Evolutionary conservation across 2,113 vertebrate species (phyloP).

Genomic region (Toxotes jaculatrix): DNA sequence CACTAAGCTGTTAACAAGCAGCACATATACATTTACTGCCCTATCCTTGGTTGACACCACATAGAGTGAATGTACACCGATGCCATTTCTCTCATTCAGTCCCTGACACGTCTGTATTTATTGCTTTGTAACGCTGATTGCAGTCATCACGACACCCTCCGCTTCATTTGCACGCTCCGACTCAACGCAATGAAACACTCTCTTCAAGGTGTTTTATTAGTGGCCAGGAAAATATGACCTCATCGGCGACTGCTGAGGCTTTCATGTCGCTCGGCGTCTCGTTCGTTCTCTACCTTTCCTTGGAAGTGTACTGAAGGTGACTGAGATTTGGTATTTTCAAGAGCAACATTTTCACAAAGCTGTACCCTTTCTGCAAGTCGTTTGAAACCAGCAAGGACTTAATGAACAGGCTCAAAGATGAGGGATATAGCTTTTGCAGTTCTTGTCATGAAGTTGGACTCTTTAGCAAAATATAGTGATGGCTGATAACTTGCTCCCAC

Average conservation of each 20-base stretch:
- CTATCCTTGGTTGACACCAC: neutral
- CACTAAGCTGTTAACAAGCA: slow-evolving; percentile 9
- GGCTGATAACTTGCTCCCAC: neutral
- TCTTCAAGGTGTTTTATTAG: slow-evolving; percentile 51
- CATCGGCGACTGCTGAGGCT: slow-evolving; percentile 36
- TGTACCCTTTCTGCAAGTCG: neutral
- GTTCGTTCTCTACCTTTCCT: slow-evolving; percentile 7
- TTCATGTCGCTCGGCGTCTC: slow-evolving; percentile 3
- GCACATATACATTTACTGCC: slow-evolving; percentile 23
- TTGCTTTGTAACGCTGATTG: slow-evolving; percentile 50
- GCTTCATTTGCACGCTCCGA: slow-evolving; percentile 50
- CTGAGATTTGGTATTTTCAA: neutral
- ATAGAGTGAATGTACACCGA: neutral
- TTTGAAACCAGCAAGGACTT: neutral
- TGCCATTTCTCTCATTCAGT: slow-evolving; percentile 9
- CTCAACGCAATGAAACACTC: slow-evolving; percentile 39
- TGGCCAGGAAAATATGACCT: slow-evolving; percentile 36
- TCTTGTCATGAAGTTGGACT: neutral
- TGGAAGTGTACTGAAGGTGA: slow-evolving; percentile 29
- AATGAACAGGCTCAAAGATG: neutral
- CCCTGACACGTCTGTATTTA: slow-evolving; percentile 34
- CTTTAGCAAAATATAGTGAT: neutral
- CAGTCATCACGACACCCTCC: slow-evolving; percentile 44
- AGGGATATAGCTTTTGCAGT: slow-evolving; percentile 8
- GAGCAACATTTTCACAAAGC: neutral